Evolutionary conservation across 2,797 vertebrate species (phyloP).

Genomic region (Ceyx erithaca): DNA sequence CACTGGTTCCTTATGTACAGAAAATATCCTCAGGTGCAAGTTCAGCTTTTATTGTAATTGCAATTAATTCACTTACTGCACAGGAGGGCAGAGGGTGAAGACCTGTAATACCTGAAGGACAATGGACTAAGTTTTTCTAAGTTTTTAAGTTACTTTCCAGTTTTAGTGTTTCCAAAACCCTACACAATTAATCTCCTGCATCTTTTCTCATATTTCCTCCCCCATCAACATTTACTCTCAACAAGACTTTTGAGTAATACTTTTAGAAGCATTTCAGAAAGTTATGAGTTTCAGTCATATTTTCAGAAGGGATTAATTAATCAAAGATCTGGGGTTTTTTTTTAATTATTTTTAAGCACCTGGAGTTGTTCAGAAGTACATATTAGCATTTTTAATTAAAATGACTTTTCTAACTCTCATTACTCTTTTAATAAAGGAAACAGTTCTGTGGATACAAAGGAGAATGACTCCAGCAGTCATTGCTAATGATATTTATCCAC

Average conservation of each 20-base stretch:
- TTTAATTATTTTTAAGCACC: not conserved
- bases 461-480: not conserved
- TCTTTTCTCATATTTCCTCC: not conserved
- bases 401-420: not conserved
- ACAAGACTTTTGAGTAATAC: not conserved
- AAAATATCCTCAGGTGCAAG: not conserved
- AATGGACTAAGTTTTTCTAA: not conserved
- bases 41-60: not conserved
- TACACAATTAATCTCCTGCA: not conserved
- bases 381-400: not conserved
- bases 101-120: not conserved
- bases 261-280: not conserved
- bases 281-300: not conserved
- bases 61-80: not conserved
- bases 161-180: not conserved
- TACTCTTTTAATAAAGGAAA: not conserved
- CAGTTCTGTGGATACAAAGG: not conserved
- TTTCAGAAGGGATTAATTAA: not conserved
- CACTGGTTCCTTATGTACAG: not conserved
- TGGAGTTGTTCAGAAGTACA: not conserved
- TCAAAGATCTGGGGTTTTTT: not conserved
- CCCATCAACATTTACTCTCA: not conserved
- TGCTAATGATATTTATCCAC: constrained; percentile 1
- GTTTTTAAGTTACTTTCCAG: not conserved
- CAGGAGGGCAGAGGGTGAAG: not conserved